phyloP scores from a whole-genome alignment of 2,113 vertebrate species.

The Brachyhypopomus gauderio region DNA sequence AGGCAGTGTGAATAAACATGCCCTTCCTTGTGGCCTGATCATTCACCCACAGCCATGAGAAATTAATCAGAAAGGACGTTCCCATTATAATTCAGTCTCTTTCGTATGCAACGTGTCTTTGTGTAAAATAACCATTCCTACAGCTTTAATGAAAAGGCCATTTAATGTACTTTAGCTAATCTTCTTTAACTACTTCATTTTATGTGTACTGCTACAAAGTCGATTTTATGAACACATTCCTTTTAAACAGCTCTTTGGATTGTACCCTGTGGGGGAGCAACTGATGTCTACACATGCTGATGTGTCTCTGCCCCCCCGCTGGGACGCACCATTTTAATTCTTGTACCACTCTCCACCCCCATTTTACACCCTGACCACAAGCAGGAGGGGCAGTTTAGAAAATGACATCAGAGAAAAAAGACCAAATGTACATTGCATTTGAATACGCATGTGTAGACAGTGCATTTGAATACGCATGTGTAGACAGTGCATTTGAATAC shows the following conservation, averaged over 20 bases:
- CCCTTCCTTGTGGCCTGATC: constrained; percentile 42
- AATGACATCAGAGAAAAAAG: neutral
- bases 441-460: too few relatives aligned
- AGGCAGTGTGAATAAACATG: constrained; percentile 50
- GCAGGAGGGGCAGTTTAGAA: neutral
- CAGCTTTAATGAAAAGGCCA: constrained; percentile 66
- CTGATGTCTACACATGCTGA: constrained; percentile 2
- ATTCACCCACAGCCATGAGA: constrained; percentile 53
- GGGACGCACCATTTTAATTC: neutral
- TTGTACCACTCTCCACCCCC: neutral
- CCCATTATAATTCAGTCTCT: neutral
- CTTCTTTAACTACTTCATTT: constrained; percentile 67
- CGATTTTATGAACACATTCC: constrained; percentile 64
- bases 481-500: too few relatives aligned
- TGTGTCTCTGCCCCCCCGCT: neutral
- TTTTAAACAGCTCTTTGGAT: constrained; percentile 59
- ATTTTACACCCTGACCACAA: neutral
- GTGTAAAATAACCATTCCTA: constrained; percentile 40
- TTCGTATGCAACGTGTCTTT: constrained; percentile 16
- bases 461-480: too few relatives aligned
- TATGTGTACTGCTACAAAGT: constrained; percentile 54
- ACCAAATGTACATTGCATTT: too few relatives aligned
- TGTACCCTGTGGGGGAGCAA: constrained; percentile 22
- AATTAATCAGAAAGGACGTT: constrained; percentile 52
- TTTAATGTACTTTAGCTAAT: constrained; percentile 64